Evolutionary conservation across 1,140 invertebrate species (phyloP).

Genomic region (Drosophila pruinosa): DNA sequence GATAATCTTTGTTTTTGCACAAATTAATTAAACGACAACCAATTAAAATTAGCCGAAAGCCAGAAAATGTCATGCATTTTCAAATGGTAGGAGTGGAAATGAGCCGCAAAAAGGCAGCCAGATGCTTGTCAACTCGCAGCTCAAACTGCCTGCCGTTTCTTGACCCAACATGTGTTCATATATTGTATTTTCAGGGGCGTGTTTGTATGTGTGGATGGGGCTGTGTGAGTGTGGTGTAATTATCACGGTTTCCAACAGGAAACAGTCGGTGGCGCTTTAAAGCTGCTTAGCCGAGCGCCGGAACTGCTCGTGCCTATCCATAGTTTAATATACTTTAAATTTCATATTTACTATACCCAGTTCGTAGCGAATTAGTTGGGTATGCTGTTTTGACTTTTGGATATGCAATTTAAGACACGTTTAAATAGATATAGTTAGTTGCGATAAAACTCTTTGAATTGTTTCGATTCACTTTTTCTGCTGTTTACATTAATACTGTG

Average conservation of each 20-base stretch:
- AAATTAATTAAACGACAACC: conserved; percentile 34
- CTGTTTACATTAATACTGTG: no score
- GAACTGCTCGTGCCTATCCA: conserved; percentile 53
- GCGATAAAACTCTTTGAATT: no score
- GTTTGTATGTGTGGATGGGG: neutral
- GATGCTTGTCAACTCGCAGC: neutral
- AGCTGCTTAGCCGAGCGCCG: conserved; percentile 41
- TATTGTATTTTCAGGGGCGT: neutral
- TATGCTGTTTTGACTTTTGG: no score
- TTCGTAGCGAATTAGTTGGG: neutral
- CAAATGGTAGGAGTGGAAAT: conserved; percentile 49
- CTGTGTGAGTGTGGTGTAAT: conserved; percentile 21
- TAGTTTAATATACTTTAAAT: conserved; percentile 68
- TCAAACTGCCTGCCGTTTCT: no score
- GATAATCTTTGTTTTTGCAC: conserved; percentile 25
- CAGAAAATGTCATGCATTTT: conserved; percentile 10
- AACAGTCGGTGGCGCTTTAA: conserved; percentile 55
- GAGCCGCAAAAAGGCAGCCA: conserved; percentile 33
- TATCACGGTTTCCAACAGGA: conserved; percentile 18
- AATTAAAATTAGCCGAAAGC: conserved; percentile 24
- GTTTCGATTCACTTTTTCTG: no score
- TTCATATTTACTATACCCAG: conserved; percentile 47
- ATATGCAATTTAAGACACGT: no score
- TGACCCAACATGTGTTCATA: conserved; percentile 4
- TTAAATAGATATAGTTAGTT: no score